phyloP scores from a whole-genome alignment of 2,113 vertebrate genomes.

The Ptilorrhoa leucosticta region DNA sequence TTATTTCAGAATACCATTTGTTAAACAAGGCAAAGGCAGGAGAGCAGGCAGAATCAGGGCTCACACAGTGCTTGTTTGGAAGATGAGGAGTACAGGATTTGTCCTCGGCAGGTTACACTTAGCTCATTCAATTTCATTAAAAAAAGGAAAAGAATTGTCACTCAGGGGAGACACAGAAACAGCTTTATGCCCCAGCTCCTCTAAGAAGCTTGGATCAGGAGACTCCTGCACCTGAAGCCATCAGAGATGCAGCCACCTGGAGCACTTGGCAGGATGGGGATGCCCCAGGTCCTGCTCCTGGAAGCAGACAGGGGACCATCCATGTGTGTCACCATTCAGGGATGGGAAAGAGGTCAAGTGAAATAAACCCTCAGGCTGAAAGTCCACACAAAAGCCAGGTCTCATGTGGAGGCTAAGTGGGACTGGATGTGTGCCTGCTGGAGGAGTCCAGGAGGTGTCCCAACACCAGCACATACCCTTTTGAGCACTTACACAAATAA shows the following conservation, averaged over 20 bases:
- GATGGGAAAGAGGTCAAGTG: neutral
- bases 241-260: neutral
- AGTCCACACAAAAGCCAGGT: neutral
- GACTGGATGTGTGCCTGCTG: neutral
- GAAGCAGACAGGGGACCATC: neutral
- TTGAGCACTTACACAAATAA: neutral
- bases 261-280: neutral
- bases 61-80: neutral
- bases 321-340: neutral
- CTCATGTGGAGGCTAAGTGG: neutral
- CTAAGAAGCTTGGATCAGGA: neutral
- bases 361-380: neutral
- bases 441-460: neutral
- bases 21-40: neutral
- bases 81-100: neutral
- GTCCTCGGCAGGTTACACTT: neutral
- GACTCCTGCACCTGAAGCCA: neutral
- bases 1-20: conserved; percentile 40
- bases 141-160: neutral
- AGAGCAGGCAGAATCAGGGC: neutral
- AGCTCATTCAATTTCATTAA: neutral
- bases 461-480: neutral
- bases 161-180: neutral
- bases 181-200: neutral
- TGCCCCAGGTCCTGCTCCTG: neutral